Evolutionary conservation across 2,888 invertebrate species (phyloP), one percentile per base, ranked within the genome.

Genomic region (Patella depressa): DNA sequence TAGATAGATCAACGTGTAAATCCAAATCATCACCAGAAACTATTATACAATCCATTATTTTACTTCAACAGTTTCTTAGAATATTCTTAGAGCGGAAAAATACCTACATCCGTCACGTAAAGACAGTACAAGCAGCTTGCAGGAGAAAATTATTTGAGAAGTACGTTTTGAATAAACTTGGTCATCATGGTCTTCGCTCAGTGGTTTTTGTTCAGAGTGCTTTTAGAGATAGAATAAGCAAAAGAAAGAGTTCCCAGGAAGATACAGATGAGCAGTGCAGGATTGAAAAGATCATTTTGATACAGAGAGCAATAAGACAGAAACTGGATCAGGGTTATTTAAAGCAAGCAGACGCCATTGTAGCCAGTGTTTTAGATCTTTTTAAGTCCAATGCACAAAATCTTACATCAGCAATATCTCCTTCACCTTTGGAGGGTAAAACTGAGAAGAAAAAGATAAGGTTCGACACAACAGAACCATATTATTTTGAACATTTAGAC

Each of bases 241-340:
- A 65, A 65, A 24, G 24, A 65, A 24, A 9, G 14, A 45, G 4
- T 45, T 45, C 45, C 45, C 45, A 45, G 45, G 45, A 45, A 45
- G 45, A 45, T 45, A 7, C 9, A 45, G 45, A 45, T 9, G 45
- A 45, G 0, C 9, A 45, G 45, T 45, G 45, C 45, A 45, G 45
- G 45, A 45, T 45, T 45, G 45, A 4, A 45, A 19, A 65, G 19
- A 24, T 65, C 11, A 14, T 65, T 24, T 12, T 65, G 65, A 65
- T 65, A 65, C 65, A 65, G 24, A 65, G 65, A 65, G 65, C 65
- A 24, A 65, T 65, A 24, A 19, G 65, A 24, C 65, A 65, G 12
- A 65, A 65, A 65, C 24, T 65, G 24, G 65, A 65, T 12, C 12
- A 24, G 3, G 24, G 24, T 24, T 24, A 24, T 65, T 19, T 65